Base-by-base conservation (phyloP, 2,113 vertebrate species). In the Pollachius pollachius region DNA sequence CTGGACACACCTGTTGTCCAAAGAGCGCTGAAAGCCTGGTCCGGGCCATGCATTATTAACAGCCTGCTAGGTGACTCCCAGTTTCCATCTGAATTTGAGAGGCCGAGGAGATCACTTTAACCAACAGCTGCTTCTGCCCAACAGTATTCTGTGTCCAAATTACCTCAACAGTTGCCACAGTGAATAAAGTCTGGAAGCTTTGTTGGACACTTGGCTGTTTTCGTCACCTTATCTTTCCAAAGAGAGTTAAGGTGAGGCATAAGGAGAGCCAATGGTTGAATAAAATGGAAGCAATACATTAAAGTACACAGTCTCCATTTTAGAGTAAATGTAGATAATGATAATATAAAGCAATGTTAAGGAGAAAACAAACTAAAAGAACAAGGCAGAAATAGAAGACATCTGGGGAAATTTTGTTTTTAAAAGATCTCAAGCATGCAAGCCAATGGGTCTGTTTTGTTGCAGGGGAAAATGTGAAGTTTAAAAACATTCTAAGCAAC, bases 371-470 rank as follows among this genome's bases (percentile, higher is more conserved):
- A 25, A 56, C 34, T 25, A 19, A 69, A 72, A 72, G 71, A n/a
- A 73, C 72, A 88, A 81, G 87, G 89, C 89, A 85, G 82, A 88
- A 85, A 34, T 80, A 81, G 85, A 34, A 64, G 65, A 81, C 81
- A 82, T 84, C 67, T 57, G 54, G 57, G 37, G 80, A 48, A 0
- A 8, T 48, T 48, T 48, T 48, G 6, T 48, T 48, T 48, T 48
- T 48, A 85, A 87, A 78, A 72, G 27, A 89, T 91, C 83, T 90
- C 66, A 81, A 83, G 89, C 95, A 97, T 97, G 96, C 96, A 97
- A 93, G 93, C 93, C 90, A 87, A 84, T 89, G 5, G 85, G 88
- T 93, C 9, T 88, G 87, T 89, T 90, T 90, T 90, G 88, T 89
- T 92, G 87, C 65, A 79, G 75, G 92, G 91, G 92, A 88, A 9